Percentiles rank a stretch among this genome's conserved stretches.
These are phyloP conservation scores for Dexiosoma caninum DNA, from an alignment of 2,888 invertebrate species.

Conservation along the genomic window DNA sequence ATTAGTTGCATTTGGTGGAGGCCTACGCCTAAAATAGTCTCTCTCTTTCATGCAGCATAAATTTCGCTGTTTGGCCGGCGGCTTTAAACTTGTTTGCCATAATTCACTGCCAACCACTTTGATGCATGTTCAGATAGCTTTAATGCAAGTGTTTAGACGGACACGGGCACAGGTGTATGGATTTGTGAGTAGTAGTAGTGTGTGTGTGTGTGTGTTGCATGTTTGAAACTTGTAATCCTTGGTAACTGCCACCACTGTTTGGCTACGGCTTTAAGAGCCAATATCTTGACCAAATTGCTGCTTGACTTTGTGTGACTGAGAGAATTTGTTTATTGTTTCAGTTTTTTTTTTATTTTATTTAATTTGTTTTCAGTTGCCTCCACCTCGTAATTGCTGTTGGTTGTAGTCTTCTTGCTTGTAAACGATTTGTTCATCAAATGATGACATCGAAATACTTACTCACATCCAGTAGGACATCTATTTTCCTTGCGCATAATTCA, in stretches of 20 bases:
- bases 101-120: conserved; percentile 74
- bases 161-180: background rate
- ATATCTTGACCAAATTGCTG: conserved; percentile 35
- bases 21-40: conserved; percentile 18
- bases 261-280: conserved; percentile 16
- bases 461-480: background rate
- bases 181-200: background rate
- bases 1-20: background rate
- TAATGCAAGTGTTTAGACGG: conserved; percentile 26
- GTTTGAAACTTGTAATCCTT: conserved; percentile 59
- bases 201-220: conserved; percentile 7
- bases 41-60: background rate
- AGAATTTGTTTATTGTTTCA: conserved; percentile 11
- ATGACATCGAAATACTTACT: conserved; percentile 65
- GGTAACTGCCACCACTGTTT: conserved; percentile 39
- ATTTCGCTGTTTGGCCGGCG: conserved; percentile 70
- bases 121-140: conserved; percentile 62
- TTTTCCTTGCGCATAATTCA: background rate
- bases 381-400: too few relatives aligned
- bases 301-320: background rate
- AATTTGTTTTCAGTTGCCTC: too few relatives aligned
- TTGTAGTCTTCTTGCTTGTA: too few relatives aligned
- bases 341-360: too few relatives aligned
- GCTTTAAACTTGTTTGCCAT: conserved; percentile 76
- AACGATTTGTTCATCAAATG: conserved; percentile 76